phyloP scores from a whole-genome alignment of 2,113 vertebrate species.

The Rhinichthys klamathensis region DNA sequence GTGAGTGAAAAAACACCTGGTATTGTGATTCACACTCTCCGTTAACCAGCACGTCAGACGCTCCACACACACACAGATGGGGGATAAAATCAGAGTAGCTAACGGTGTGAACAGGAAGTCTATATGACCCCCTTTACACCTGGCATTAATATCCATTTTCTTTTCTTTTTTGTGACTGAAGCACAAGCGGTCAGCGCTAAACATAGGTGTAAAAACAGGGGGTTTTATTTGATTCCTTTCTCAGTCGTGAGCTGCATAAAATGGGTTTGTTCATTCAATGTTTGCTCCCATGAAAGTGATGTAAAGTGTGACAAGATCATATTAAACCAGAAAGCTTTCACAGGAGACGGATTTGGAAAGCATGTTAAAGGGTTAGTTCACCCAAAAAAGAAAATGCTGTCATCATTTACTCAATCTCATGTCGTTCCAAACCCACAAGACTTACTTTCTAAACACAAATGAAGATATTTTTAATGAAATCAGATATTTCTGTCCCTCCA shows the following conservation, averaged over 20 bases:
- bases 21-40: conserved; percentile 34
- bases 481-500: no score
- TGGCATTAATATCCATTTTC: not conserved
- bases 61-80: conserved; percentile 6
- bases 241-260: not conserved
- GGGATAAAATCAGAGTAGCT: not conserved
- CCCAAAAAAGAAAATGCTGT: no score
- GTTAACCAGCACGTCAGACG: conserved; percentile 12
- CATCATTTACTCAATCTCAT: no score
- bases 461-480: no score
- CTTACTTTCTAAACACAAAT: no score
- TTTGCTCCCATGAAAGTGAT: not conserved
- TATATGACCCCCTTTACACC: not conserved
- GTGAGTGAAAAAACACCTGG: conserved; percentile 40
- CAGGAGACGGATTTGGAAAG: not conserved
- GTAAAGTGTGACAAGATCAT: not conserved
- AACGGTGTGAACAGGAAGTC: conserved; percentile 12
- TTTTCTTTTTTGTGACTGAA: not conserved
- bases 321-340: not conserved
- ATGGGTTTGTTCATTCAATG: not conserved
- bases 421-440: no score
- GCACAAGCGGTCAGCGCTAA: not conserved
- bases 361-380: no score
- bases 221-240: not conserved
- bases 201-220: not conserved